Evolutionary conservation across 1,140 invertebrate genomes (phyloP), one percentile per base, ranked within the genome.

Genomic region (Carposina sasakii): DNA sequence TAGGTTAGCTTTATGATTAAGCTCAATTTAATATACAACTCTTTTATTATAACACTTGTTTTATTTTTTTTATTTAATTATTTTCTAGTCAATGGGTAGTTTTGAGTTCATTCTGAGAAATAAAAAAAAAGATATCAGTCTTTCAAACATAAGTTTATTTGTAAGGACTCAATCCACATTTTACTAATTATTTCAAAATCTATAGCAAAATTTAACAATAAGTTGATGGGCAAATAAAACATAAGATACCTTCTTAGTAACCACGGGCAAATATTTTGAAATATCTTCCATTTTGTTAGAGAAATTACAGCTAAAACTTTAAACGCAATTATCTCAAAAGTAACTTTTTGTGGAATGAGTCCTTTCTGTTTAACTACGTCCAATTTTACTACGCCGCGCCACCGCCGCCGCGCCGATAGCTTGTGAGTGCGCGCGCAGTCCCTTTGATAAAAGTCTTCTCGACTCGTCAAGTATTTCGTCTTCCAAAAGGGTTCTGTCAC

Each of bases 261-360:
- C 15, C 10, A 23, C 47, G 12, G 21, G 33, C 19, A 46, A 36
- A 46, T 19, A 36, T 34, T 13, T 36, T 42, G n/a, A n/a, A n/a
- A n/a, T n/a, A n/a, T n/a, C n/a, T n/a, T n/a, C 10, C 17, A 30
- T 49, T 22, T 33, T 33, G 24, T 41, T 30, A 49, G 37, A 42
- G 23, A 21, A 41, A 41, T 46, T n/a, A 46, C 31, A 46, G 31
- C 44, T 46, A 19, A 46, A 46, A 46, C 31, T 46, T 46, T 15
- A 49, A 49, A 40, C 47, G 24, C 36, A 30, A 41, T 41, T 49
- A 49, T 49, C 47, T 49, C 47, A 31, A 41, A 41, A 49, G 47
- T 49, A 28, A 39, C 36, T 39, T 48, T 30, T 39, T 48, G 46
- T 48, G 46, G 46, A 20, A 31, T 48, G 36, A n/a, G n/a, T 49